Percentiles rank a stretch among this genome's conserved stretches.
These are phyloP conservation scores for Caenorhabditis becei DNA, from an alignment of 2,888 invertebrate genomes.

Conservation along the genomic window DNA sequence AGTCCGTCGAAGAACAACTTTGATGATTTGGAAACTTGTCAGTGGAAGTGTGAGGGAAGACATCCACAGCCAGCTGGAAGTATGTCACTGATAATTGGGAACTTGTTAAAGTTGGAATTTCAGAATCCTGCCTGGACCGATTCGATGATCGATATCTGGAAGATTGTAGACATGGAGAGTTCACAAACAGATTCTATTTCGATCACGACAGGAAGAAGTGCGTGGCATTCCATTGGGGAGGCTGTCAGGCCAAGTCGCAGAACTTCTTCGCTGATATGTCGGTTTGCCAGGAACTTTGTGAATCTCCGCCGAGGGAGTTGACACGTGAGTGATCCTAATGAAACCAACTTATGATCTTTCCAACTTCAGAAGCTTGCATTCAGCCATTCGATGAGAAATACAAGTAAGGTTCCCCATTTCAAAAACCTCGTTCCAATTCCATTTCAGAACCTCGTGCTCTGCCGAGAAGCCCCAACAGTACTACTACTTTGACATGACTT, in stretches of 20 bases:
- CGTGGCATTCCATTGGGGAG: conserved; percentile 77
- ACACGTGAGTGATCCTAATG: conserved; percentile 69
- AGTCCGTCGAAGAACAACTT: conserved; percentile 72
- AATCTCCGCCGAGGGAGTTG: conserved; percentile 69
- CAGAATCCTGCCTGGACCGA: conserved; percentile 76
- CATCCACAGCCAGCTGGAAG: conserved; percentile 71
- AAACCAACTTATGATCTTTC: not conserved
- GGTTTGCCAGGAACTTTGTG: conserved; percentile 73
- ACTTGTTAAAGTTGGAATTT: conserved; percentile 11
- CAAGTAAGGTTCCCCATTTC: conserved; percentile 4
- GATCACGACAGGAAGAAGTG: conserved; percentile 75
- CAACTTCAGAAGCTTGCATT: conserved; percentile 71
- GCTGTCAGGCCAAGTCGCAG: conserved; percentile 72
- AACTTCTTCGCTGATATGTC: conserved; percentile 74
- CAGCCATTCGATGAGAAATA: conserved; percentile 72
- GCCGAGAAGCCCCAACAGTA: conserved; percentile 67
- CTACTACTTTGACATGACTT: conserved; percentile 75
- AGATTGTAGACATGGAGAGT: conserved; percentile 77
- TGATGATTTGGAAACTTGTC: conserved; percentile 74
- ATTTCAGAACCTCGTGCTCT: conserved; percentile 47
- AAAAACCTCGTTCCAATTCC: too few species aligned
- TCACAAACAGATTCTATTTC: conserved; percentile 76
- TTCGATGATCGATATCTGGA: conserved; percentile 76
- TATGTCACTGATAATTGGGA: conserved; percentile 23
- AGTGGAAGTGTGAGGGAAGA: conserved; percentile 77